Conservation (phyloP, 2,797 vertebrate species). For the Cynopterus sphinx region DNA sequence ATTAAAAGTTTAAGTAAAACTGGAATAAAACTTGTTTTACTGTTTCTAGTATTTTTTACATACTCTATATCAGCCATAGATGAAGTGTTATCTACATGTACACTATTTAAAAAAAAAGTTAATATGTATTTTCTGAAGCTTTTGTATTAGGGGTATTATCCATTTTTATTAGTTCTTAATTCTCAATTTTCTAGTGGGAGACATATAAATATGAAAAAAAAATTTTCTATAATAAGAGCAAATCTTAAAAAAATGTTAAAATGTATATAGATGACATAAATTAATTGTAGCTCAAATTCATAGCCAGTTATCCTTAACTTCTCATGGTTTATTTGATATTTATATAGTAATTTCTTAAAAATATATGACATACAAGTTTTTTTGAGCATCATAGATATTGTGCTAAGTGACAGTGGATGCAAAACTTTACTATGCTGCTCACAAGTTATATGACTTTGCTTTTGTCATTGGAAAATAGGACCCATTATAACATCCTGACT, state of each 20-base stretch:
- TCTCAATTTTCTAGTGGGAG: background rate
- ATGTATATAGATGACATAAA: background rate
- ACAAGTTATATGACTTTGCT: background rate
- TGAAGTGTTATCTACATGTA: background rate
- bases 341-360: background rate
- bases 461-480: background rate
- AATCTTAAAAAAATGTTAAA: background rate
- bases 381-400: background rate
- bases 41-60: background rate
- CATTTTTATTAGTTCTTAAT: background rate
- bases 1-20: background rate
- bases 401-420: background rate
- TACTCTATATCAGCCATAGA: background rate
- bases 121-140: background rate
- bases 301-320: background rate
- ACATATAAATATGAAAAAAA: background rate
- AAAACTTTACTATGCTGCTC: background rate
- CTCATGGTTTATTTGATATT: background rate
- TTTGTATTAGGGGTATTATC: background rate
- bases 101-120: constrained; percentile 4
- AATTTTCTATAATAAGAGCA: background rate
- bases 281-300: background rate
- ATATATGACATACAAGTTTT: background rate
- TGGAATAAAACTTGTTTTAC: background rate
- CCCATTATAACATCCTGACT: background rate